Evolutionary conservation across 1,140 invertebrate genomes (phyloP).

Genomic region (Drosophila setifemur): DNA sequence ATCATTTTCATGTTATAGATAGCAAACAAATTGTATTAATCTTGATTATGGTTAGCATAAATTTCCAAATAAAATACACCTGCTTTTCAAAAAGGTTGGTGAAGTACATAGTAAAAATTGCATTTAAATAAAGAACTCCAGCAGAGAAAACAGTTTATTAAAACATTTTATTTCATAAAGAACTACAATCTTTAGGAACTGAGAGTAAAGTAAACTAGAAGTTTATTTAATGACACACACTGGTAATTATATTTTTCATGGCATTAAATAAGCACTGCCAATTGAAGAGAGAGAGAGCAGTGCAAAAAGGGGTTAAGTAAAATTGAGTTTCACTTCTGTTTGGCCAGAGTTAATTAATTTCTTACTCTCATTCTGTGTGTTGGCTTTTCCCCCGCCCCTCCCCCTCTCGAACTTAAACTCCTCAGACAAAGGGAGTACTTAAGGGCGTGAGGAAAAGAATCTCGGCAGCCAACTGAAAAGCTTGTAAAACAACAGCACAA

Average conservation of each 20-base stretch:
- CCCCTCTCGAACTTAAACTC: not conserved
- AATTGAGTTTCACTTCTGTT: slow-evolving; percentile 5
- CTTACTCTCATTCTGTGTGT: slow-evolving; percentile 37
- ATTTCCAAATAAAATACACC: not conserved
- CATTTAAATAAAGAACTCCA: not conserved
- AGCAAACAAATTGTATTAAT: too few species aligned
- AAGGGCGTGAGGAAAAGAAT: slow-evolving; percentile 21
- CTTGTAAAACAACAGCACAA: slow-evolving; percentile 38
- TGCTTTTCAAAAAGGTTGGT: too few species aligned
- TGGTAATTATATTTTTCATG: too few species aligned
- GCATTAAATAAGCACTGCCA: too few species aligned
- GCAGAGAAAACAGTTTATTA: too few species aligned
- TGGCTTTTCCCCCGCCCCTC: slow-evolving; percentile 6
- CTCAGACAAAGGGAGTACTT: slow-evolving; percentile 31
- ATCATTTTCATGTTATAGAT: too few species aligned
- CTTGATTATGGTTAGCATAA: too few species aligned
- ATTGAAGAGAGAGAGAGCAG: too few species aligned
- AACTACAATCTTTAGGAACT: not conserved
- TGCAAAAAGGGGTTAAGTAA: not conserved
- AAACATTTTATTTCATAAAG: too few species aligned
- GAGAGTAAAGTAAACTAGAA: too few species aligned
- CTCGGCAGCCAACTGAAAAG: slow-evolving; percentile 28
- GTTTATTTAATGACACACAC: too few species aligned
- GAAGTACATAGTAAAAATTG: too few species aligned
- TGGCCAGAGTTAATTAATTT: slow-evolving; percentile 57